Evolutionary conservation across 2,888 invertebrate species (phyloP), one percentile per base, ranked within the genome.

Genomic region (Hirtodrosophila confusa): DNA sequence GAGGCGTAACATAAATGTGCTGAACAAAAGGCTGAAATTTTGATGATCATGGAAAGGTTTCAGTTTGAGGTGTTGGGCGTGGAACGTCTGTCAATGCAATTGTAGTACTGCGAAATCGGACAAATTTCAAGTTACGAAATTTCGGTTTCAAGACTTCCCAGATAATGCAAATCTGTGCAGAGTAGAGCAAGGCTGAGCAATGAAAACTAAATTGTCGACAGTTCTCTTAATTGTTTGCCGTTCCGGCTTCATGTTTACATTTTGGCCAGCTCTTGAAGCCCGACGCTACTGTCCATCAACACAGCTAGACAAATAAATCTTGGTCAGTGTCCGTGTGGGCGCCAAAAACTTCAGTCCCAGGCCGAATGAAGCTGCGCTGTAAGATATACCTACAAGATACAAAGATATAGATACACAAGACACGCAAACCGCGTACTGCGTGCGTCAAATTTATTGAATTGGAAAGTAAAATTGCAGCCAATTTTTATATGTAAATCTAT

Each of bases 401-500:
- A 69, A 54, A 47, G 48, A 27, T 40, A 47, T 23, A 45, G 53
- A 66, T 60, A 64, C 41, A 55, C 55, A 12, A 57, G 39, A 39
- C 75, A 69, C 69, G 69, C 69, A 51, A 62, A 45, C 11, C 24
- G 61, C 79, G 37, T 47, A 55, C 78, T 82, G 79, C 79, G 74
- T 79, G 79, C 69, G 69, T 53, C 49, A 80, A 71, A 80, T 66
- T 80, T 84, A 83, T 86, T 70, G 78, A 83, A 86, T 83, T 84
- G 78, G 86, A 83, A 83, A 83, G 83, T 74, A 69, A 83, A 84
- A 74, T 78, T 78, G 84, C 86, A 80, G 65, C 70, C 61, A 53
- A 61, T 56, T 73, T 70, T 53, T 17, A 23, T 51, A 63, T 27
- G 27, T 3, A 27, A 6, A 57, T 58, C 41, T 70, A 83, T 86